Evolutionary conservation across 2,888 invertebrate genomes (phyloP), one percentile per base, ranked within the genome.

Genomic region (Pseudolycoriella hygida): DNA sequence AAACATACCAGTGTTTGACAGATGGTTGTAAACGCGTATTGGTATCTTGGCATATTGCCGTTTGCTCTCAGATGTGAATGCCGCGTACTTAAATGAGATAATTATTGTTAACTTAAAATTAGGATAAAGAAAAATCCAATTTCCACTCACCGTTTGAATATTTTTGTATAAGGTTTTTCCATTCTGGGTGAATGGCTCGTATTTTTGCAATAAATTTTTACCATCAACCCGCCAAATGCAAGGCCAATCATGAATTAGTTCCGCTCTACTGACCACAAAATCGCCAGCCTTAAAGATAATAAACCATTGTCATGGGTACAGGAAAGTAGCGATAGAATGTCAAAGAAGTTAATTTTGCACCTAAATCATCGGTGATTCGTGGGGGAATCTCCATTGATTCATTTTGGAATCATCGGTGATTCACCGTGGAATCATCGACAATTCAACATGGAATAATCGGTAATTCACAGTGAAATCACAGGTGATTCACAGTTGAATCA

Each of bases 211-310:
- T 51, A 86, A 69, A 17, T 80, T 78, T 64, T 83, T 84, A 1
- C 84, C 85, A 60, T 92, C 90, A 38, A 92, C 84, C 62, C 87
- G 77, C 92, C 92, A 93, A 55, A 93, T 78, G 5, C 83, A 76
- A 6, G 89, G 90, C 74, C 80, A 83, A 61, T 87, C 81, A 60
- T 82, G 76, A 48, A 73, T 73, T 52, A 86, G 63, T 66, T 92
- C 89, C 43, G 77, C 72, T 66, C 85, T 85, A 57, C 88, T 74
- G 34, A 87, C 83, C 50, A 92, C 80, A 69, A 89, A 93, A 59
- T 87, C 86, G 39, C 90, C 89, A 50, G 39, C 34, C 34, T 34
- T 25, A 25, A 25, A 25, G 8, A 25, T 6, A 25, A 25, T 25
- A n/a, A n/a, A n/a, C n/a, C n/a, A n/a, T n/a, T n/a, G n/a, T n/a